Evolutionary conservation across 2,888 invertebrate species (phyloP).

Genomic region (Nemoura dubitans): DNA sequence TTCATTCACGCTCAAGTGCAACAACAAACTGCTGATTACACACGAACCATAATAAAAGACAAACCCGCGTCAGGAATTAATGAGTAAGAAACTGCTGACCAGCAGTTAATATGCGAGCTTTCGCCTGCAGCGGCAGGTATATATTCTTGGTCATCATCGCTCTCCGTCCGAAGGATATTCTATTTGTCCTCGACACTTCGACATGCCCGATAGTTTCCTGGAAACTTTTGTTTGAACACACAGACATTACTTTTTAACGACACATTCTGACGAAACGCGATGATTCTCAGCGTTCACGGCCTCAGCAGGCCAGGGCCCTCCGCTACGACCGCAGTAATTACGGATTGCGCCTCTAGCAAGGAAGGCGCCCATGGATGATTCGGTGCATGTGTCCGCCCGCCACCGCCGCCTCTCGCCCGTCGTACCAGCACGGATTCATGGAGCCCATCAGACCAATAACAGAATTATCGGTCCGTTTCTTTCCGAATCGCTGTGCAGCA

Average conservation of each 20-base stretch:
- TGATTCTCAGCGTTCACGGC: background rate
- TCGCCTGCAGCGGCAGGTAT: background rate
- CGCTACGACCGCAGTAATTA: background rate
- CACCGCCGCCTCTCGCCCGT: background rate
- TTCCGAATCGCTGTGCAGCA: background rate
- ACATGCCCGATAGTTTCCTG: background rate
- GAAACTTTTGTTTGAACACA: background rate
- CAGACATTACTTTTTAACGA: background rate
- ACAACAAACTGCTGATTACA: conserved; percentile 12
- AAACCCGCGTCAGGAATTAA: background rate
- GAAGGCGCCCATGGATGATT: background rate
- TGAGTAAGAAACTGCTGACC: background rate
- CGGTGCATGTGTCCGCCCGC: background rate
- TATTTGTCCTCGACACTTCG: background rate
- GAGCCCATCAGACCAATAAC: background rate
- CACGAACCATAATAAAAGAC: background rate
- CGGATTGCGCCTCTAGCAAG: background rate
- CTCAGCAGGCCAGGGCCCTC: background rate
- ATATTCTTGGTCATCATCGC: background rate
- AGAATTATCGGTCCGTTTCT: background rate
- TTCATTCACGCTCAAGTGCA: background rate
- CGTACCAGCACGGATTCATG: background rate
- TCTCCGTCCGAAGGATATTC: background rate
- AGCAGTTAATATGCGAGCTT: background rate
- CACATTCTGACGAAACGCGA: background rate